Base-by-base conservation (phyloP, 2,797 vertebrate genomes). In the Falco biarmicus region DNA sequence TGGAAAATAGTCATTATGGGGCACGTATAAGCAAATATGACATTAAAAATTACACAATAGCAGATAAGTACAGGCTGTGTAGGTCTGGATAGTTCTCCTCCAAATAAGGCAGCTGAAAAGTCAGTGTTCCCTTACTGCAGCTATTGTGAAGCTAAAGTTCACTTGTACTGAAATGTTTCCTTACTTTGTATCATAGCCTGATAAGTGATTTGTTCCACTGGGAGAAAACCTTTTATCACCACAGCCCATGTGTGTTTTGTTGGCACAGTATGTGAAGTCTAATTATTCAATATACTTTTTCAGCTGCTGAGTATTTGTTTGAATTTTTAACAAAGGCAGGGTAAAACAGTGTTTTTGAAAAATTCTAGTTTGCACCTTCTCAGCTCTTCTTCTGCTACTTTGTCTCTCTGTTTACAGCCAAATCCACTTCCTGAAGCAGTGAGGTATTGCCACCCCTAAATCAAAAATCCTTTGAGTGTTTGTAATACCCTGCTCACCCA, bases 111-210 rank as follows among this genome's bases (percentile, higher is more conserved):
- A 45, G 41, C 73, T 85, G 91, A 96, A 18, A 96, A 95, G 86
- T 87, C 92, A 68, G 66, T 18, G 19, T 92, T 97, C 85, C 89
- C 63, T 95, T 90, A 87, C 17, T 93, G 54, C 41, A 84, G 89
- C 51, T 90, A 93, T 95, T 95, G 71, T 84, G 91, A 28, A 76
- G 86, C n/a, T 94, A 93, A 97, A 94, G 90, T 93, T 89, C 61
- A 96, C 59, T 97, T 97, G 94, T 87, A 92, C 81, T 79, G 93
- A 93, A 97, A 96, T 93, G 77, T 96, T 96, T 94, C 94, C 94
- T 96, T 96, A 90, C 88, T 96, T 97, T 96, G 71, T 95, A 89
- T 91, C 95, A 84, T 86, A 92, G 80, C 88, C 87, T 80, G 96
- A 89, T 95, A 95, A 94, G 88, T 95, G 94, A 97, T 96, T 90